Base-by-base conservation (phyloP, 2,888 invertebrate genomes). In the Calameuta pallipes region DNA sequence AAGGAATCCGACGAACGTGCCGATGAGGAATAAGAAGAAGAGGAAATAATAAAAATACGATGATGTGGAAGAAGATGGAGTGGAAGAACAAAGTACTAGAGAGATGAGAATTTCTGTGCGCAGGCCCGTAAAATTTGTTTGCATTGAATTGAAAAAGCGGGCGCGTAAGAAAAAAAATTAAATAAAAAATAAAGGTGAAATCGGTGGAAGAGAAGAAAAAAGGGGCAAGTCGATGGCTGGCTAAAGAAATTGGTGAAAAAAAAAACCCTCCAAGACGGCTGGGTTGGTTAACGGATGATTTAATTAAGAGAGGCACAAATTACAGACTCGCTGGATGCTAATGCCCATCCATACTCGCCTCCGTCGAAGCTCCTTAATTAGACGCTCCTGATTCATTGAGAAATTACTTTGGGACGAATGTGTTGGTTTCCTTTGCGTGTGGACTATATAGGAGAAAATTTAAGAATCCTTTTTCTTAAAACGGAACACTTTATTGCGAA, bases 241-340 rank as follows among this genome's bases (percentile, higher is more conserved):
- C 74, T 79, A 69, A 81, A 81, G 79, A 80, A 82, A 80, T 79
- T 78, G 81, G 74, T 78, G 80, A 79, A 83, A 76, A 78, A 78
- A 78, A 69, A 31, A 71, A 71, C 31, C 13, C 9, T 30, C 31
- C 71, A 75, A 79, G 78, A 77, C 85, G 83, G 82, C 85, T 86
- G 85, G 87, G 85, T 88, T 87, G 90, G 89, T 90, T 89, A 91
- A 91, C 91, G 90, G 91, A 91, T 91, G 91, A 91, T 91, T 90
- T 91, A 91, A 91, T 91, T 91, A 91, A 91, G 90, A 90, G 89
- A 88, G 89, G 91, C 91, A 91, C 91, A 91, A 91, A 91, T 91
- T 91, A 91, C 91, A 89, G 90, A 89, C 88, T 89, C 90, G 90
- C 87, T 87, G 87, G 88, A 91, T 91, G 90, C 90, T 91, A 90